phyloP scores from a whole-genome alignment of 2,113 vertebrate species.

The Columbina picui region DNA sequence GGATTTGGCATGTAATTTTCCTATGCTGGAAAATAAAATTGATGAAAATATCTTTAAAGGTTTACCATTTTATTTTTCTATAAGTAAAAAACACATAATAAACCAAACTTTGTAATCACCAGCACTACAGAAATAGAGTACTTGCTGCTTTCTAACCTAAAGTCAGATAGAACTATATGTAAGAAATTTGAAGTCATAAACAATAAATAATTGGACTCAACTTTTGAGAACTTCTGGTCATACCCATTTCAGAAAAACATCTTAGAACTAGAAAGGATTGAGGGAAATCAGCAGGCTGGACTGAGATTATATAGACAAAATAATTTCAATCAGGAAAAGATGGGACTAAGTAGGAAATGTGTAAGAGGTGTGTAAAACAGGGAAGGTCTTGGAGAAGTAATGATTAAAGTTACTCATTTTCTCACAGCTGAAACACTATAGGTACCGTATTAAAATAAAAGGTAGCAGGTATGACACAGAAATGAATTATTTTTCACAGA shows the following conservation, averaged over 20 bases:
- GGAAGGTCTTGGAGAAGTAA: neutral
- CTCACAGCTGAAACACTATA: neutral
- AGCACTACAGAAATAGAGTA: neutral
- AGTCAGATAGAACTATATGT: neutral
- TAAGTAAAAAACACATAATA: neutral
- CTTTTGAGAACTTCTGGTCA: neutral
- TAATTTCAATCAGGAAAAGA: neutral
- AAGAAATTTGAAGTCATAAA: neutral
- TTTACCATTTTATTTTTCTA: neutral
- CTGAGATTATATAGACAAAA: neutral
- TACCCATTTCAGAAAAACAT: neutral
- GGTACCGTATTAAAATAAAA: neutral
- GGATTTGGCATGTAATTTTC: neutral
- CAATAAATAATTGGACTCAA: neutral
- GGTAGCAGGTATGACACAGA: neutral
- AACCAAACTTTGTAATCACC: neutral
- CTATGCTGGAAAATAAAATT: neutral
- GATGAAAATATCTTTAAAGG: neutral
- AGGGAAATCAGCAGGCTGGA: neutral
- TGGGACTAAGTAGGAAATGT: neutral
- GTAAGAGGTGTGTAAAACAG: neutral
- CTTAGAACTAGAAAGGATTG: neutral
- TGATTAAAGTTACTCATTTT: neutral
- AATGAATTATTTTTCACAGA: neutral
- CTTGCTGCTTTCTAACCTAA: neutral